These are phyloP conservation scores for Chironex yamaguchii DNA, from an alignment of 30 jellyfish, hydroid and myxozoan genomes.

Conservation along the genomic window DNA sequence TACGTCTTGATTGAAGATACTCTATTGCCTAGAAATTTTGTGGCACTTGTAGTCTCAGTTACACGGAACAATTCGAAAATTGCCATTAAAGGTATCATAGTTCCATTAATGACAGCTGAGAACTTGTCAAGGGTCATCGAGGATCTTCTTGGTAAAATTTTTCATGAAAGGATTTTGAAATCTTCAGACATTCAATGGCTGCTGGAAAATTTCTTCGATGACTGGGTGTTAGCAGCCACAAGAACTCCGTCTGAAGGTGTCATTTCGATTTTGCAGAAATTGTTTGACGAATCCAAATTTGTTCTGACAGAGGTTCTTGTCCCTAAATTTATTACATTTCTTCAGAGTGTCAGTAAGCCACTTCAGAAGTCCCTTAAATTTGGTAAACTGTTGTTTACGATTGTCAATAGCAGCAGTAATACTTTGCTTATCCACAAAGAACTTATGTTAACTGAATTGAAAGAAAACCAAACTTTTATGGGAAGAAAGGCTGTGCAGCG, in stretches of 20 bases:
- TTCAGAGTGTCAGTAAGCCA: background rate
- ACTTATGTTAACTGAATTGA: background rate
- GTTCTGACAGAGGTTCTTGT: background rate
- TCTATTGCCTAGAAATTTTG: background rate
- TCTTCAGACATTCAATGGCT: background rate
- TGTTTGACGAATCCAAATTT: background rate
- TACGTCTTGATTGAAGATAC: too few relatives aligned
- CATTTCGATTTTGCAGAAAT: background rate
- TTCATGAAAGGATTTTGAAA: background rate
- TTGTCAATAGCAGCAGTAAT: background rate
- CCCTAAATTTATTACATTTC: background rate
- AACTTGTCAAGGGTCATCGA: background rate
- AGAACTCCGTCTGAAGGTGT: background rate
- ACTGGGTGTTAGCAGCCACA: background rate
- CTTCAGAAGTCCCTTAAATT: background rate
- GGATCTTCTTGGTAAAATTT: background rate
- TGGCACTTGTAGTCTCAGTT: background rate
- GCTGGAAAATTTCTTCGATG: background rate
- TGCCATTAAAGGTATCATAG: background rate
- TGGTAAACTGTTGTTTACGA: background rate
- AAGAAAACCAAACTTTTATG: background rate
- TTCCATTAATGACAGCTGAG: background rate
- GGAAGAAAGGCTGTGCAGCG: background rate
- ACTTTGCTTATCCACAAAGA: background rate
- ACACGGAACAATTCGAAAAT: background rate